These are phyloP conservation scores for Eueremaeus valkanovi DNA, from an alignment of 2,888 invertebrate species.

Conservation along the genomic window DNA sequence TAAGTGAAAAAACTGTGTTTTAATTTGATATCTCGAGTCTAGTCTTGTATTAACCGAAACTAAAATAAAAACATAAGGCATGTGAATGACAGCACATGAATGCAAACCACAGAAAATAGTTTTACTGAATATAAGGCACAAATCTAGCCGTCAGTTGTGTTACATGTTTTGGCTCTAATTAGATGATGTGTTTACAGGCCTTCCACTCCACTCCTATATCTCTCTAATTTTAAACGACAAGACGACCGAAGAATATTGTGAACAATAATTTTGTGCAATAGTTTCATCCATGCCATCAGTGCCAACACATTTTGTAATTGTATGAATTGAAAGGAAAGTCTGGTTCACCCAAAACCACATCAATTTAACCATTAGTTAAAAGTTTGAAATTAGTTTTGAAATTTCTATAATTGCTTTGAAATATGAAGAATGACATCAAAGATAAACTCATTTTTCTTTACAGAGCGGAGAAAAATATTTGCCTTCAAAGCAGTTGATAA, in stretches of 20 bases:
- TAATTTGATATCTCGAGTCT: no score
- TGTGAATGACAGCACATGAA: constrained; percentile 4
- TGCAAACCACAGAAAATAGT: neutral
- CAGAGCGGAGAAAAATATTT: neutral
- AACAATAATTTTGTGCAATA: neutral
- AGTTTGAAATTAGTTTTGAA: neutral
- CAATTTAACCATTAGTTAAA: neutral
- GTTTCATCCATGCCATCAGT: neutral
- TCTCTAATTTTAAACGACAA: neutral
- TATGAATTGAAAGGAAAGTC: neutral
- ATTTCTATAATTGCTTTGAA: constrained; percentile 13
- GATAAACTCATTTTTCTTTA: constrained; percentile 10
- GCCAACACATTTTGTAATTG: neutral
- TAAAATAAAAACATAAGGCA: constrained; percentile 21
- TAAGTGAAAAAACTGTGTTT: no score
- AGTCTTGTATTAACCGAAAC: no score
- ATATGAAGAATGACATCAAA: constrained; percentile 14
- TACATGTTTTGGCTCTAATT: constrained; percentile 16
- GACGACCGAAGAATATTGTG: neutral
- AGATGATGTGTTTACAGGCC: neutral
- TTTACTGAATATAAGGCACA: neutral
- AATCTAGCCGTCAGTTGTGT: neutral
- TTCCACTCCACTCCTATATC: no score
- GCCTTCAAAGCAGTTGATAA: neutral
- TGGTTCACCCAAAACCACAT: neutral